phyloP scores from a whole-genome alignment of 92 coral and sea anemone genomes.

The Umimayanthus kanabou region DNA sequence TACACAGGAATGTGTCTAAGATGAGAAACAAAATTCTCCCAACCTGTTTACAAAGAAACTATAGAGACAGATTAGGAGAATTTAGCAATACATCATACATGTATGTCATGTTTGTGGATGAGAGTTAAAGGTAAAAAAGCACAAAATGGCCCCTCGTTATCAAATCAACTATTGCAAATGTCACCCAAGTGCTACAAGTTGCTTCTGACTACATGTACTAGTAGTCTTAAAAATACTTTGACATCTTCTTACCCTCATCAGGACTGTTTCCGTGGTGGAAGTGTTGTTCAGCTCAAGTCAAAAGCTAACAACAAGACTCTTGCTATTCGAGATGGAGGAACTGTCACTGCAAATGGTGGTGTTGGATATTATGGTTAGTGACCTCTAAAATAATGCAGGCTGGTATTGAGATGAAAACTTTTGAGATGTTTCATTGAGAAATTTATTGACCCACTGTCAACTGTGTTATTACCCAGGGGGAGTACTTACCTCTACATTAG shows the following conservation, averaged over 20 bases:
- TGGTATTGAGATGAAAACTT: not conserved
- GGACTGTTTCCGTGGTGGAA: slow-evolving; percentile 73
- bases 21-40: no score
- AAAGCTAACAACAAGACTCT: slow-evolving; percentile 55
- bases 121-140: no score
- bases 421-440: no score
- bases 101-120: no score
- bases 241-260: not conserved
- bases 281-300: slow-evolving; percentile 60
- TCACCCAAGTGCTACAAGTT: not conserved
- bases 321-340: slow-evolving; percentile 54
- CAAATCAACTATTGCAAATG: not conserved
- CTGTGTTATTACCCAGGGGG: no score
- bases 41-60: no score
- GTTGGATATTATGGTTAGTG: slow-evolving; percentile 64
- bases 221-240: not conserved
- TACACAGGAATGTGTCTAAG: no score
- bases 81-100: no score
- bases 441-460: no score
- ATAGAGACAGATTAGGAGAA: no score
- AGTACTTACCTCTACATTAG: no score
- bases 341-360: slow-evolving; percentile 36
- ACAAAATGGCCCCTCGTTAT: no score
- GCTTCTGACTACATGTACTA: not conserved
- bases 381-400: not conserved